Percentiles rank a stretch among this genome's conserved stretches.
These are phyloP conservation scores for Thyatira batis DNA, from an alignment of 2,888 invertebrate genomes.

Conservation along the genomic window DNA sequence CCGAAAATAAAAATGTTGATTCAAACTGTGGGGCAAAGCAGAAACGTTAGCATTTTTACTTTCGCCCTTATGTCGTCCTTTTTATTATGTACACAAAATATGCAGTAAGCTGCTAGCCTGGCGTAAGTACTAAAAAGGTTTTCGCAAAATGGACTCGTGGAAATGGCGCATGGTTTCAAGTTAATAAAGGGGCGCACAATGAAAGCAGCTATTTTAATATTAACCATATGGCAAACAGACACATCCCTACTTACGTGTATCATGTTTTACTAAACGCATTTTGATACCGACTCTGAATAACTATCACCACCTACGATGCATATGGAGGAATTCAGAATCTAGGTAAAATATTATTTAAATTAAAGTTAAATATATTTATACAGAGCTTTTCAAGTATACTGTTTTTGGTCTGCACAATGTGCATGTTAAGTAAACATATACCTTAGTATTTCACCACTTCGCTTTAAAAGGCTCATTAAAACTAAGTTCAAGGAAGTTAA, in stretches of 20 bases:
- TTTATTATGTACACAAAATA: neutral
- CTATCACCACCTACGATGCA: no score
- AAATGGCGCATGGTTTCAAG: neutral
- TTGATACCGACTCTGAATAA: no score
- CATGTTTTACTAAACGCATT: no score
- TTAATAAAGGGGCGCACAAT: neutral
- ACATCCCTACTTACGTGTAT: no score
- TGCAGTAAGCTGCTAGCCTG: constrained; percentile 1
- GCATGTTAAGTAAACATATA: neutral
- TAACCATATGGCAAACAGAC: neutral
- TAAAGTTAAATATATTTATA: no score
- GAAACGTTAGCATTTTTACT: neutral
- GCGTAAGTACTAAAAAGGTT: constrained; percentile 1
- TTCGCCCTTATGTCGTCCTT: neutral
- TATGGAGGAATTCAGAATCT: no score
- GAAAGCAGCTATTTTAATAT: neutral
- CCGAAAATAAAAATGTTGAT: neutral
- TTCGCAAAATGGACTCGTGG: neutral
- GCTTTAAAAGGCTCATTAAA: neutral
- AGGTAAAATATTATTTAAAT: no score
- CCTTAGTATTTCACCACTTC: neutral
- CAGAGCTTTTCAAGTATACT: constrained; percentile 3
- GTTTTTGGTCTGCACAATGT: neutral
- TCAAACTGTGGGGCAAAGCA: neutral
- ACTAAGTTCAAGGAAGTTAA: neutral